phyloP scores from a whole-genome alignment of 2,888 invertebrate genomes.

The Diarsia brunnea region DNA sequence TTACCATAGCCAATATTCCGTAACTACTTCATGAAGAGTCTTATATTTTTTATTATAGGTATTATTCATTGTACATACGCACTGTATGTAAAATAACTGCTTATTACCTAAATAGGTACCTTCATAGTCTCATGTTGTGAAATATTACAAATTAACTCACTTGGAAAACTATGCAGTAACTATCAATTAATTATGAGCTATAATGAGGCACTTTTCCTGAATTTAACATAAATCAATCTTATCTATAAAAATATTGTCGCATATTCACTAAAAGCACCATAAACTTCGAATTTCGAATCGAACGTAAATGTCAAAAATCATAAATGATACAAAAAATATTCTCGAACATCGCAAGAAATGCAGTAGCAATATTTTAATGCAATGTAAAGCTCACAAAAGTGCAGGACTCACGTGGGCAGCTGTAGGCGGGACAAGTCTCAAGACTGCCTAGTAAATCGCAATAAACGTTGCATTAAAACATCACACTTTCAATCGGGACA shows the following conservation, averaged over 20 bases:
- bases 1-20: constrained; percentile 57
- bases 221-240: neutral
- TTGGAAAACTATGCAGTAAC: neutral
- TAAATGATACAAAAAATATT: constrained; percentile 13
- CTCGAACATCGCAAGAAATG: constrained; percentile 4
- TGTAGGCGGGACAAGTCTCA: constrained; percentile 79
- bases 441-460: constrained; percentile 80
- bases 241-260: neutral
- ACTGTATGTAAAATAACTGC: neutral
- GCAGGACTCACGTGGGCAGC: constrained; percentile 71
- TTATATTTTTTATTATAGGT: constrained; percentile 31
- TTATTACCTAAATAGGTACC: constrained; percentile 3
- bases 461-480: constrained; percentile 81
- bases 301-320: constrained; percentile 7
- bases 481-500: constrained; percentile 71
- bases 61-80: neutral
- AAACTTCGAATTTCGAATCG: constrained; percentile 12
- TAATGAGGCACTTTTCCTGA: neutral
- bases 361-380: constrained; percentile 59
- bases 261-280: neutral
- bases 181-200: neutral
- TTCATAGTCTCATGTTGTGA: neutral
- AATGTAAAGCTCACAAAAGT: constrained; percentile 61
- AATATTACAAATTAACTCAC: constrained; percentile 19
- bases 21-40: constrained; percentile 48